A percentile compares a stretch with the other conserved stretches of the same genome.
Evolutionary conservation across 2,797 vertebrate species (phyloP).

Genomic region (Stomatorhinus walkeri): DNA sequence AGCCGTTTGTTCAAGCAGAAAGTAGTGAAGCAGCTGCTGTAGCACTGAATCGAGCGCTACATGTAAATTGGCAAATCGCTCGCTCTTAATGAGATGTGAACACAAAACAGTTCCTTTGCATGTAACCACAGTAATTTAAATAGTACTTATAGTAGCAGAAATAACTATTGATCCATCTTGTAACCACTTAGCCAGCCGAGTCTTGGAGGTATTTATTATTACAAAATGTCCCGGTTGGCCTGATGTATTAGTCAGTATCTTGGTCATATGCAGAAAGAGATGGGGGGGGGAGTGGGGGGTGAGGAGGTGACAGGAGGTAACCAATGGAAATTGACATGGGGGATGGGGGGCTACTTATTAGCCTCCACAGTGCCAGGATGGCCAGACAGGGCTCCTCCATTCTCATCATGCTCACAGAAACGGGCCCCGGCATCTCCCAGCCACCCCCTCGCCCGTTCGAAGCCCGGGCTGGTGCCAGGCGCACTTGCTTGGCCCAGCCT

Average conservation of each 20-base stretch:
- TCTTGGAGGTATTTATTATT: neutral
- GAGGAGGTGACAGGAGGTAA: constrained; percentile 3
- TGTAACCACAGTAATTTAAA: neutral
- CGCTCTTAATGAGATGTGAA: neutral
- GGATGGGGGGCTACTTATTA: neutral
- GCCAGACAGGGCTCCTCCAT: constrained; percentile 20
- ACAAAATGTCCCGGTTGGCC: neutral
- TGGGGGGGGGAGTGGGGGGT: too few relatives aligned
- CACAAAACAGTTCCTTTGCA: neutral
- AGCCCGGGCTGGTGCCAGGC: neutral
- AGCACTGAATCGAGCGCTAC: neutral
- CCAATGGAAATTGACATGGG: constrained; percentile 18
- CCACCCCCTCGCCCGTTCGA: constrained; percentile 15
- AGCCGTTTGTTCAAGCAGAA: neutral
- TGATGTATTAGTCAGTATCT: neutral
- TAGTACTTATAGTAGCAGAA: neutral
- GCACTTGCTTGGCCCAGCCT: neutral
- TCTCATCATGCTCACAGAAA: constrained; percentile 26
- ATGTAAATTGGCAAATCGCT: neutral
- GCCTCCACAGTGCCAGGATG: constrained; percentile 18
- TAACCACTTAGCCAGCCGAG: neutral
- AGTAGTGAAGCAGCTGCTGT: neutral
- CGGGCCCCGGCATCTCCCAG: constrained; percentile 21
- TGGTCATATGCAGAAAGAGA: neutral
- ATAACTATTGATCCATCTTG: neutral